phyloP scores from a whole-genome alignment of 2,888 invertebrate genomes.

The Celastrina argiolus region DNA sequence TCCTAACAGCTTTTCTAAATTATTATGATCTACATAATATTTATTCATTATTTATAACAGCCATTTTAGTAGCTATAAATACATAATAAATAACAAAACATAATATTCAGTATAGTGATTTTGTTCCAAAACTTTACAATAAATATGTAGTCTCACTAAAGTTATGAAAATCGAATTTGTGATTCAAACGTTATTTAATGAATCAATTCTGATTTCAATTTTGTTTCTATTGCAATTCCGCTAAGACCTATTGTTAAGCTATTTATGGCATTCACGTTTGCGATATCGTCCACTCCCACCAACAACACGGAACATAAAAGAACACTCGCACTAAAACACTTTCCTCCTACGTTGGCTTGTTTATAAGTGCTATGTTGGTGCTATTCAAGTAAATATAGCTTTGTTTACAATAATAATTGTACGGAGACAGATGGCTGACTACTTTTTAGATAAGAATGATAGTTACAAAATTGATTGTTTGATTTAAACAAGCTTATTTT shows the following conservation, averaged over 20 bases:
- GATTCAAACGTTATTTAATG: neutral
- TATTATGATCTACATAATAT: neutral
- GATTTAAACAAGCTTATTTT: neutral
- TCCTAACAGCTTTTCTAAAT: conserved; percentile 13
- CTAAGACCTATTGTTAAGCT: neutral
- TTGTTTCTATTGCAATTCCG: neutral
- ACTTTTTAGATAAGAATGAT: neutral
- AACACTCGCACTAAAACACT: neutral
- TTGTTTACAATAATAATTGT: neutral
- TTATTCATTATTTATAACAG: no score
- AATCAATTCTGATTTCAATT: neutral
- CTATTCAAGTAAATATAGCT: neutral
- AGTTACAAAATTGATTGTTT: no score
- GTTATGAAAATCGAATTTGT: neutral
- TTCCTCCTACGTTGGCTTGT: neutral
- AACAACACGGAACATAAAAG: conserved; percentile 1
- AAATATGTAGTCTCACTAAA: neutral
- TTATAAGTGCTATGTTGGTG: neutral
- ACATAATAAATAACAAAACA: no score
- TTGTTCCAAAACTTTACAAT: no score
- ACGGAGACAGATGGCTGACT: neutral
- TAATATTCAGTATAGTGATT: no score
- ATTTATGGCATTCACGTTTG: neutral
- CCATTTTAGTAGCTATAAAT: no score
- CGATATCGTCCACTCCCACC: neutral